Conservation (phyloP, 2,113 vertebrate species). For the Xerus inauris region DNA sequence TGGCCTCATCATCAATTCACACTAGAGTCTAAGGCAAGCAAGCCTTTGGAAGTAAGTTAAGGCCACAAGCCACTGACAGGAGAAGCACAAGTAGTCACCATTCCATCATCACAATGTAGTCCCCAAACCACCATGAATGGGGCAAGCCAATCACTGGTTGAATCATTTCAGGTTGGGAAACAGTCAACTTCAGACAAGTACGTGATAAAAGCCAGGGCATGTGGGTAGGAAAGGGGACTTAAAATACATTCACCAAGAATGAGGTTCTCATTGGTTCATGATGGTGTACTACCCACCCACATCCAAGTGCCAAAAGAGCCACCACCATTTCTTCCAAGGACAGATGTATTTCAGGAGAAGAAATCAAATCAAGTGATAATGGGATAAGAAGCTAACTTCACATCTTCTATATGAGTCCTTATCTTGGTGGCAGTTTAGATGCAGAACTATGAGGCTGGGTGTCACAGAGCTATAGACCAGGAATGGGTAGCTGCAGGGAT, state of each 20-base stretch:
- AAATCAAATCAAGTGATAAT: not conserved
- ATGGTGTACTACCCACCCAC: not conserved
- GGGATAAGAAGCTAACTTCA: rapidly evolving
- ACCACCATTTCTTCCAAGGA: not conserved
- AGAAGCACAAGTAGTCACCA: not conserved
- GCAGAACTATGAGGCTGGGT: not conserved
- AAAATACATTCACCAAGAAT: not conserved
- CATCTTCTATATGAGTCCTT: not conserved
- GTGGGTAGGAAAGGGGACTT: not conserved
- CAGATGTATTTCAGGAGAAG: not conserved
- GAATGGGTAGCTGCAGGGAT: not conserved
- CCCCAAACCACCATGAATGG: not conserved
- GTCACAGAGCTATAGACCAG: not conserved
- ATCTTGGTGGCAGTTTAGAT: not conserved
- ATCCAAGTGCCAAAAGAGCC: too few species aligned
- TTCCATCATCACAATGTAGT: not conserved
- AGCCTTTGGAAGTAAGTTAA: not conserved
- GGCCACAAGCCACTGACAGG: not conserved
- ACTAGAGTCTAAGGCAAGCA: not conserved
- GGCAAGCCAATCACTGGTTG: not conserved
- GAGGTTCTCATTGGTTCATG: not conserved
- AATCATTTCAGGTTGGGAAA: not conserved
- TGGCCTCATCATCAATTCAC: not conserved
- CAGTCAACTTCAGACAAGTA: not conserved
- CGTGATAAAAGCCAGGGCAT: not conserved